phyloP scores from a whole-genome alignment of 2,888 invertebrate species.

The Drosophila diplacantha region DNA sequence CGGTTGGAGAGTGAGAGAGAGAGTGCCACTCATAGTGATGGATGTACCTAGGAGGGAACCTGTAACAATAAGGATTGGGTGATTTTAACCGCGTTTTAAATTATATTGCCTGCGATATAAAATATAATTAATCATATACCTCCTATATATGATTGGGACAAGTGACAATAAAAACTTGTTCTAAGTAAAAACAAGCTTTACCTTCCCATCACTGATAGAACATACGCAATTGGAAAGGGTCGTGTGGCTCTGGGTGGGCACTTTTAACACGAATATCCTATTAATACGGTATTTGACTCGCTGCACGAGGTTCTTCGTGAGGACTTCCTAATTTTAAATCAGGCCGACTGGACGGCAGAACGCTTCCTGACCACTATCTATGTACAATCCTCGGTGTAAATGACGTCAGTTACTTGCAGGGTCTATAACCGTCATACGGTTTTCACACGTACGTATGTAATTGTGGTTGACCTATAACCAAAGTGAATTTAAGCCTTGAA shows the following conservation, averaged over 20 bases:
- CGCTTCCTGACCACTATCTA: slow-evolving; percentile 7
- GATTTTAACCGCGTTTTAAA: background rate
- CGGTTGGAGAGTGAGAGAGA: background rate
- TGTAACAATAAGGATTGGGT: background rate
- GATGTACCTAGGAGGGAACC: slow-evolving; percentile 6
- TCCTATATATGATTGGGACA: background rate
- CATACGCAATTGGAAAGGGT: slow-evolving; percentile 6
- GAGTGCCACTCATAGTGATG: background rate
- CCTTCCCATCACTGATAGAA: slow-evolving; percentile 8
- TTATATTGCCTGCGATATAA: background rate
- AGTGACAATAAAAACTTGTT: background rate
- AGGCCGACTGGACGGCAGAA: slow-evolving; percentile 2
- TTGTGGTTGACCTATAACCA: slow-evolving; percentile 5
- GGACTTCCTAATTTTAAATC: slow-evolving; percentile 37
- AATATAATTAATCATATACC: background rate
- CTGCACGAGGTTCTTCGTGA: slow-evolving; percentile 27
- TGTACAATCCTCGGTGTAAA: slow-evolving; percentile 12
- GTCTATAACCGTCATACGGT: slow-evolving; percentile 4
- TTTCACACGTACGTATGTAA: slow-evolving; percentile 11
- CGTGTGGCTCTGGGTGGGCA: slow-evolving; percentile 1
- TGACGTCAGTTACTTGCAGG: slow-evolving; percentile 24
- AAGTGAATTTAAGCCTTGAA: slow-evolving; percentile 14
- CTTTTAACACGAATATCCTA: slow-evolving; percentile 38
- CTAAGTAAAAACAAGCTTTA: background rate
- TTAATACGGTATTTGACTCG: slow-evolving; percentile 30